These are phyloP conservation scores for Oophaga sylvatica DNA, from an alignment of 2,797 vertebrate species.

Conservation along the genomic window DNA sequence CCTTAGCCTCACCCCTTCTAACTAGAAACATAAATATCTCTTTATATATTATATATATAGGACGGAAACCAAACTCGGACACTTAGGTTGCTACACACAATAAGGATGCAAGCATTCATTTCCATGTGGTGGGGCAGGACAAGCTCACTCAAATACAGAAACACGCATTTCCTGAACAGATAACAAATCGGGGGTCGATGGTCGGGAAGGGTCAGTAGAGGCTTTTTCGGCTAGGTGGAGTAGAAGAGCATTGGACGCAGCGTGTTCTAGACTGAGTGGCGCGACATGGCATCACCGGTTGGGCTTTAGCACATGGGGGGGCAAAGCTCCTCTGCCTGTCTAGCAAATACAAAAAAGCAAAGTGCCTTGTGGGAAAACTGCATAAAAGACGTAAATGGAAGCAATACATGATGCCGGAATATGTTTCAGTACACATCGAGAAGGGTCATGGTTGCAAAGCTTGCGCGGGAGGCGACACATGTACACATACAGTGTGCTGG, in stretches of 20 bases:
- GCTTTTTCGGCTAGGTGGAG: background rate
- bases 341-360: background rate
- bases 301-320: conserved; percentile 17
- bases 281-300: conserved; percentile 19
- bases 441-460: background rate
- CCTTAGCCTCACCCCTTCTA: conserved; percentile 53
- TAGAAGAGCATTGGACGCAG: background rate
- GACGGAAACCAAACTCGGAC: conserved; percentile 54
- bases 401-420: background rate
- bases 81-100: conserved; percentile 54
- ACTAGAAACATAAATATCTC: conserved; percentile 57
- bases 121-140: conserved; percentile 32
- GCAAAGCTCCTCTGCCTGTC: background rate
- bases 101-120: conserved; percentile 56
- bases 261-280: conserved; percentile 37
- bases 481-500: background rate
- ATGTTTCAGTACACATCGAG: background rate
- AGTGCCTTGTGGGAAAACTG: conserved; percentile 25
- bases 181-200: conserved; percentile 19
- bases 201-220: background rate
- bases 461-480: background rate
- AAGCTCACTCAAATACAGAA: conserved; percentile 43
- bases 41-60: conserved; percentile 31
- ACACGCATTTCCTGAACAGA: conserved; percentile 54
- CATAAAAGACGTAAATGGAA: conserved; percentile 15